Evolutionary conservation across 2,888 invertebrate species (phyloP), one percentile per base, ranked within the genome.

Genomic region (Parnassius glacialis): DNA sequence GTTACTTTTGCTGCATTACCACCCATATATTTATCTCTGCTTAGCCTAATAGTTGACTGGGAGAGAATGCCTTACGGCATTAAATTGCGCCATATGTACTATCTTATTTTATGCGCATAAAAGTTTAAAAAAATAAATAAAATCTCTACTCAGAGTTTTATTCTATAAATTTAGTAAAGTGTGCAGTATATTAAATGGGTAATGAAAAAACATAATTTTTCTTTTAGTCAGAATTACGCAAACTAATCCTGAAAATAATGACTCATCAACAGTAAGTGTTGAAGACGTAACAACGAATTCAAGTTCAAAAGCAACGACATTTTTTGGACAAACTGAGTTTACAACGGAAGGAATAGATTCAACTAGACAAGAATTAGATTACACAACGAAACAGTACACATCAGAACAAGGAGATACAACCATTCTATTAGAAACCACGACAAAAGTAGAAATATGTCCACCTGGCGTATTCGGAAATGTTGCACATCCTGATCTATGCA

Each of bases 401-500:
- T 13, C 2, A 9, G n/a, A 52, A 12, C 16, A 51, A 9, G 43
- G 52, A 34, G 20, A 52, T n/a, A 48, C 48, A 48, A 48, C 13
- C 7, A 2, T 48, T 9, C 48, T 9, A 13, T 13, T 48, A 9
- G 16, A 48, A 13, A 57, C 62, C 10, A 51, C 61, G 3, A 62
- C 59, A 13, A n/a, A 47, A 20, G 52, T 20, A 9, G 56, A n/a
- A 2, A 42, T 64, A 45, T 67, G 67, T 44, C 61, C 56, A 3
- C 60, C 70, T 1, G 78, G 71, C 7, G 65, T 65, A 0, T 70
- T 73, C 10, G 79, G 76, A 13, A 72, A 72, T 16, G 53, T 79
- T 0, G 68, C 77, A 0, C 71, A 79, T 57, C 77, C 74, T 7
- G 62, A 68, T 0, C 52, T 59, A 0, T 80, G 80, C 58, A 65